Base-by-base conservation (phyloP, 2,797 vertebrate species). In the Gephyroberyx darwinii region DNA sequence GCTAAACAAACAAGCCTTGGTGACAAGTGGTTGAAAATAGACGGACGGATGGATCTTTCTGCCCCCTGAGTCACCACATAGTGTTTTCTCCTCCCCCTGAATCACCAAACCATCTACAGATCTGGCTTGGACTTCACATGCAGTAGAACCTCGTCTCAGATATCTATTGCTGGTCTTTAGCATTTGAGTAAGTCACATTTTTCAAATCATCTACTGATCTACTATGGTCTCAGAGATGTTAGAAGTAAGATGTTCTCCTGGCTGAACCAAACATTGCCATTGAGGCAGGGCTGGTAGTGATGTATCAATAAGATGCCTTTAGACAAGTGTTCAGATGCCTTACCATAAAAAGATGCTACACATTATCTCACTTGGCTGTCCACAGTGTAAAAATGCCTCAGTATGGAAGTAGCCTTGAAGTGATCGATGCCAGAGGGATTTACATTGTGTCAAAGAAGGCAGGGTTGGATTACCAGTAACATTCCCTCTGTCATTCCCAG, bases 41-140 rank as follows among this genome's bases (percentile, higher is more conserved):
- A 62, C 65, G 58, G 62, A 57, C 83, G 75, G 73, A 81, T 64
- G 72, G 60, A 55, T 74, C 52, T 5, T 17, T 74, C 48, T 62
- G 65, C 64, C 53, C 69, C 35, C n/a, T 57, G 58, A 64, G 64
- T 65, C 72, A 52, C 63, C 5, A 9, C 31, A 52, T 63, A 50
- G 68, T 50, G 48, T 69, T 62, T 82, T 56, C 56, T 65, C 33
- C 6, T 8, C 37, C 35, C 48, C 69, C 50, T 2, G 77, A 82
- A 55, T 83, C 75, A 65, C 33, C 26, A 43, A 63, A 20, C 10
- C 19, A 16, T 74, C 69, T 70, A 66, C 65, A 82, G 50, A 30
- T 62, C 71, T 17, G 13, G 14, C 59, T 65, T 39, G 10, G 37
- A 71, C 66, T 45, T 60, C 52, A 64, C 39, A 39, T 37, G 57